Evolutionary conservation across 2,888 invertebrate species (phyloP).

Genomic region (Pelosia muscerda): DNA sequence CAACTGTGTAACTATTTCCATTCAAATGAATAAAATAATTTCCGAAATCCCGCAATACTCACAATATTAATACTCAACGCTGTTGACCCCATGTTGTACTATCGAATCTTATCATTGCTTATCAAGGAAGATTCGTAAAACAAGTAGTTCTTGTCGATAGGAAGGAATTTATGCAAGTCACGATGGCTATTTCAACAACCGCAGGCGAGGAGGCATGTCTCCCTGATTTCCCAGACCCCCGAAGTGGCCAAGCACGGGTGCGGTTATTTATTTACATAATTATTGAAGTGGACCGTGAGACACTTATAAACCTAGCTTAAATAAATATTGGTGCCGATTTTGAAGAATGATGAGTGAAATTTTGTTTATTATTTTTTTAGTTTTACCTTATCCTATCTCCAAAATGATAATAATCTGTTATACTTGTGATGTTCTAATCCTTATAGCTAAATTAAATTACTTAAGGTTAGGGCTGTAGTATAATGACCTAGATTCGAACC

Average conservation of each 20-base stretch:
- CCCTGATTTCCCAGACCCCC: not conserved
- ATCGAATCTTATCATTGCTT: not conserved
- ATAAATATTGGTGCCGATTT: no score
- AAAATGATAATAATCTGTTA: not conserved
- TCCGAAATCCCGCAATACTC: no score
- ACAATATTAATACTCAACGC: not conserved
- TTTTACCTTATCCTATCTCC: not conserved
- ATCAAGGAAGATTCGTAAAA: not conserved
- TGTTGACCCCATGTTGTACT: not conserved
- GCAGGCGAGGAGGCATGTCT: not conserved
- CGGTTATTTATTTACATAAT: not conserved
- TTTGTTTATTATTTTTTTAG: no score
- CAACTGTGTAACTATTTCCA: no score
- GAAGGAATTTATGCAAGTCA: not conserved
- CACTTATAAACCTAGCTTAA: no score
- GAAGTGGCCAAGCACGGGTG: not conserved
- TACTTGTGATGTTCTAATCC: not conserved
- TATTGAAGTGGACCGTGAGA: no score
- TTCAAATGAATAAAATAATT: no score
- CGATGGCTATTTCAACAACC: not conserved
- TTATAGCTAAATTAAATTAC: not conserved
- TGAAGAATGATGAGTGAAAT: not conserved
- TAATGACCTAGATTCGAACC: not conserved
- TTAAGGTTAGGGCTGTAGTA: not conserved
- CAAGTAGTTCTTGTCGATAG: not conserved